These are phyloP conservation scores for Hartigia nigra DNA, from an alignment of 2,888 invertebrate genomes.

Conservation along the genomic window DNA sequence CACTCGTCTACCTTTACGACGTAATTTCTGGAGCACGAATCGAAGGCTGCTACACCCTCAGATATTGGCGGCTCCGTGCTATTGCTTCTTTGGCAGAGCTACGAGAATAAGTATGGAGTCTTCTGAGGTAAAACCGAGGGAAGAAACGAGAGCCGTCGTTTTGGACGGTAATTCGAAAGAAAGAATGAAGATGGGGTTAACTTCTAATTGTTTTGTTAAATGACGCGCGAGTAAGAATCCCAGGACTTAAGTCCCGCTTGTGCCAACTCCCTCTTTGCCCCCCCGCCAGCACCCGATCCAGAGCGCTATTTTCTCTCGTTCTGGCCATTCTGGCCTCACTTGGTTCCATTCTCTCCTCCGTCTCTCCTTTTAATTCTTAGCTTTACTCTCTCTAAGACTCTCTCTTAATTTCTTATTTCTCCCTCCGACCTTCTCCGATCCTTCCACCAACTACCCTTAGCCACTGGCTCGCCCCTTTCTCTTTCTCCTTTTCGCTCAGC, in stretches of 20 bases:
- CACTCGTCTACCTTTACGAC: neutral
- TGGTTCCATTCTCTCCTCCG: constrained; percentile 15
- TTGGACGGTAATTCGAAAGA: constrained; percentile 4
- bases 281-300: constrained; percentile 28
- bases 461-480: constrained; percentile 19
- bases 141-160: neutral
- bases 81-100: constrained; percentile 23
- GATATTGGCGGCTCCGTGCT: constrained; percentile 9
- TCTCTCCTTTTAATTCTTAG: constrained; percentile 64
- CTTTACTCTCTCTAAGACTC: constrained; percentile 67
- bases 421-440: constrained; percentile 31
- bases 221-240: constrained; percentile 67
- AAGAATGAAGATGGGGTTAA: constrained; percentile 60
- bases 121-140: constrained; percentile 15
- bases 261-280: constrained; percentile 31
- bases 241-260: constrained; percentile 62
- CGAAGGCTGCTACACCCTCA: constrained; percentile 19
- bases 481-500: constrained; percentile 42
- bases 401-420: constrained; percentile 67
- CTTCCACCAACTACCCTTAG: constrained; percentile 11
- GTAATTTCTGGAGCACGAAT: constrained; percentile 18
- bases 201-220: constrained; percentile 67
- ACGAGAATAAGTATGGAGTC: constrained; percentile 31
- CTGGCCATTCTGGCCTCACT: constrained; percentile 24
- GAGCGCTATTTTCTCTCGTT: constrained; percentile 26